Percentiles rank a stretch among this genome's conserved stretches.
Conservation (phyloP, 53 echinoderm and acorn worm species). For the Mesocentrotus franciscanus region DNA sequence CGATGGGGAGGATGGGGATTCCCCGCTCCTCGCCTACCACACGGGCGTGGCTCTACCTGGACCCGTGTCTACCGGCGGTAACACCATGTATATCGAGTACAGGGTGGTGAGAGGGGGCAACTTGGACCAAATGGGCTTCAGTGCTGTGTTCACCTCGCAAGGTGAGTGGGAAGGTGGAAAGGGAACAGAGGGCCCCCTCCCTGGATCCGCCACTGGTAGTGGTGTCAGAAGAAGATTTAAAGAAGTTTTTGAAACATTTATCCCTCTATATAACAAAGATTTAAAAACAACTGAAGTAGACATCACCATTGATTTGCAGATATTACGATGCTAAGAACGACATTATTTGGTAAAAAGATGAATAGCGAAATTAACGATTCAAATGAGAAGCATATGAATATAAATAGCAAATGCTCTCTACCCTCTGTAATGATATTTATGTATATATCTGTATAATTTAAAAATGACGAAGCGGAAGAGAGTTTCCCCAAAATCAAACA, state of each 20-base stretch:
- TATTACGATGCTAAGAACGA: no score
- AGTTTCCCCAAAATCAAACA: neutral
- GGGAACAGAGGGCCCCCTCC: no score
- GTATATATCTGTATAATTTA: no score
- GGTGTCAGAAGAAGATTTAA: no score
- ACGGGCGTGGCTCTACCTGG: constrained; percentile 84
- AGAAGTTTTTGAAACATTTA: no score
- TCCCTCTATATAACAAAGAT: no score
- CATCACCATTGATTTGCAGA: no score
- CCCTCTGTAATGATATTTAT: no score
- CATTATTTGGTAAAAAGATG: no score
- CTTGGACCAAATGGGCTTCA: constrained; percentile 78
- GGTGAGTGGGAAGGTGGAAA: constrained; percentile 65
- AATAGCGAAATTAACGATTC: neutral
- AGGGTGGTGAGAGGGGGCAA: constrained; percentile 73
- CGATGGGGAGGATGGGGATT: constrained; percentile 75
- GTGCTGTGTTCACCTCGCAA: constrained; percentile 73
- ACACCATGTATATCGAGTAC: constrained; percentile 85
- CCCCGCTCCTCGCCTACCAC: constrained; percentile 86
- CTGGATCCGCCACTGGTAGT: no score
- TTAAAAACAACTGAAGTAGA: no score
- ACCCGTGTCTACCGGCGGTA: constrained; percentile 78
- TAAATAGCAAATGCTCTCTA: neutral
- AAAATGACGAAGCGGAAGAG: neutral
- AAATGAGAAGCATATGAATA: neutral